A percentile compares a stretch with the other conserved stretches of the same genome.
These are phyloP conservation scores for Babylonia areolata DNA, from an alignment of 1,140 invertebrate species.

Conservation along the genomic window DNA sequence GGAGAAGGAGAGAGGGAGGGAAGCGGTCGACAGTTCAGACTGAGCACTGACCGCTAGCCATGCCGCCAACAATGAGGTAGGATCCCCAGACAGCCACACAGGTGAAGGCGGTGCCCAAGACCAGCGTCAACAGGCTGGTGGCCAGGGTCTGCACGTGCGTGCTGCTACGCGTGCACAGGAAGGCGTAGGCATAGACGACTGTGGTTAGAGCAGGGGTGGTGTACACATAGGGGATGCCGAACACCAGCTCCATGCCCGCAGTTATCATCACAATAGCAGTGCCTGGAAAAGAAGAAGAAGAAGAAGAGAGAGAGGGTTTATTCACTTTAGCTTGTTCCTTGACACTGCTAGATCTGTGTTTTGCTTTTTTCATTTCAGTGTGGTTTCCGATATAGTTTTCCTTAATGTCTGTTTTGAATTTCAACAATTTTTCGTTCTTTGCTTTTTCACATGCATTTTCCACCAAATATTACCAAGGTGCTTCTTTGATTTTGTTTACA, in stretches of 20 bases:
- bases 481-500: too few relatives aligned
- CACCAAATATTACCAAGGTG: too few relatives aligned
- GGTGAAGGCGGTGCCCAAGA: slow-evolving; percentile 52
- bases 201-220: slow-evolving; percentile 47
- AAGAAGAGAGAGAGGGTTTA: too few relatives aligned
- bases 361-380: too few relatives aligned
- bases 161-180: slow-evolving; percentile 48
- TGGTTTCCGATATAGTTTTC: too few relatives aligned
- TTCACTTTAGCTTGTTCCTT: too few relatives aligned
- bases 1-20: neutral
- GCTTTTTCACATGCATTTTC: too few relatives aligned
- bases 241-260: slow-evolving; percentile 54
- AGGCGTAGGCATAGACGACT: slow-evolving; percentile 48
- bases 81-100: slow-evolving; percentile 56
- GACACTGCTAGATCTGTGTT: too few relatives aligned
- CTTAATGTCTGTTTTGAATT: too few relatives aligned
- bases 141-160: slow-evolving; percentile 42
- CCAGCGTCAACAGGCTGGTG: slow-evolving; percentile 46
- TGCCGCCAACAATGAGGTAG: slow-evolving; percentile 49
- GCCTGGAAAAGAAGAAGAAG: too few relatives aligned
- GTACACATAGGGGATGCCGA: slow-evolving; percentile 52
- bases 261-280: slow-evolving; percentile 59
- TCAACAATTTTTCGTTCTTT: too few relatives aligned
- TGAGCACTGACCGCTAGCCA: slow-evolving; percentile 48
- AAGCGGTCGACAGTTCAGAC: neutral